Conservation (phyloP, 2,888 invertebrate genomes). For the Pterostichus niger region DNA sequence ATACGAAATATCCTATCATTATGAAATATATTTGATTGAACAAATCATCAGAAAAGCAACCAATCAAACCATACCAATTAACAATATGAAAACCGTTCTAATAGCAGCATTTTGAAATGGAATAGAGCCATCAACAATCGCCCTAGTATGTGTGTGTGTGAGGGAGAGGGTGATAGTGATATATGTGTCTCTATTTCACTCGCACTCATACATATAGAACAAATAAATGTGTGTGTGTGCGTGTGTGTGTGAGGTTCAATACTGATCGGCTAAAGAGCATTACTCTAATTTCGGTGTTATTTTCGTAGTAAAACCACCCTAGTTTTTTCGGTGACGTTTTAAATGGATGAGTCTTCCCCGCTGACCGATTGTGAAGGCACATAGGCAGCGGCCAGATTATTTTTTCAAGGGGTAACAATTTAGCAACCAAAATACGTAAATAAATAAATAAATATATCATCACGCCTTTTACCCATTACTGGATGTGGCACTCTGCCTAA, state of each 20-base stretch:
- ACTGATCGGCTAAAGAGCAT: slow-evolving; percentile 59
- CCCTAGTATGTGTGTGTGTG: background rate
- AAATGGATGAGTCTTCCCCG: slow-evolving; percentile 59
- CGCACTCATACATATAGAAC: background rate
- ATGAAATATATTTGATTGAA: too few species aligned
- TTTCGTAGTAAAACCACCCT: slow-evolving; percentile 60
- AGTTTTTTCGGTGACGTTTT: slow-evolving; percentile 59
- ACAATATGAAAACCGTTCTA: too few species aligned
- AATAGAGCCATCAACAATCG: slow-evolving; percentile 22
- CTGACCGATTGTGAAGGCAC: slow-evolving; percentile 49
- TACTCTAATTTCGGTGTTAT: slow-evolving; percentile 66
- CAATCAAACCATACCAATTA: too few species aligned
- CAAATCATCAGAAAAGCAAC: too few species aligned
- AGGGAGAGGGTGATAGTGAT: background rate
- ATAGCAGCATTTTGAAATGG: too few species aligned
- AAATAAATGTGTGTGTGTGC: background rate
- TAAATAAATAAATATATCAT: too few species aligned
- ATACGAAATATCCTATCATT: too few species aligned
- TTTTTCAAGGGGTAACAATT: background rate
- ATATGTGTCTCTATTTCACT: background rate
- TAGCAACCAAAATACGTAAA: background rate
- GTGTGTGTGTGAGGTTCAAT: background rate
- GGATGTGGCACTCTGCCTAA: too few species aligned
- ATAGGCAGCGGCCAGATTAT: background rate
- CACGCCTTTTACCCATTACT: too few species aligned